Conservation (phyloP, 37 sponge, comb jelly and placozoan species). For the Aplysina aerophoba region DNA sequence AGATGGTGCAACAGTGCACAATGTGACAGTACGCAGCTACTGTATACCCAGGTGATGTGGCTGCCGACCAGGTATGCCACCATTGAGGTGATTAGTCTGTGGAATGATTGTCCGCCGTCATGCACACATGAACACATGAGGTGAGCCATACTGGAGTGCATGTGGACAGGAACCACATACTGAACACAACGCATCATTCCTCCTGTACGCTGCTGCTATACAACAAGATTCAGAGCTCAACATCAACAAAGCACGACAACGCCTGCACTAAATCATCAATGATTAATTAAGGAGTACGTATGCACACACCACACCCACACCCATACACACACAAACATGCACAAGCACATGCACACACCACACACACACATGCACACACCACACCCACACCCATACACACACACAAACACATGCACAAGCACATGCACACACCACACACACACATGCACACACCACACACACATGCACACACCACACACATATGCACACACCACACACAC, state of each 20-base stretch:
- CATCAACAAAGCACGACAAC: too few species aligned
- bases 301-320: neutral
- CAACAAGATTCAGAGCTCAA: too few species aligned
- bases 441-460: neutral
- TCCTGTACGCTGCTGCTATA: too few species aligned
- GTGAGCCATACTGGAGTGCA: too few species aligned
- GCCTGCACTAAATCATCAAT: too few species aligned
- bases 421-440: neutral
- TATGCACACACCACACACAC: too few species aligned
- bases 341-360: neutral
- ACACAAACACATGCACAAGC: neutral
- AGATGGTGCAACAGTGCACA: neutral
- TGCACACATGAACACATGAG: too few species aligned
- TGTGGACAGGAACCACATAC: neutral
- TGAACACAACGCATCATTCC: neutral
- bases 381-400: conserved; percentile 7
- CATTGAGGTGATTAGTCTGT: too few species aligned
- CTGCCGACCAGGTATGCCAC: neutral
- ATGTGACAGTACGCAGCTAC: neutral
- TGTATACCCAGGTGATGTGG: neutral
- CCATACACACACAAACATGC: neutral
- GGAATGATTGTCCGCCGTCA: too few species aligned
- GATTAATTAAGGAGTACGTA: too few species aligned
- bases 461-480: too few species aligned
- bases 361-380: neutral